Conservation (phyloP, 2,113 vertebrate genomes). For the Sinosuthora webbiana region DNA sequence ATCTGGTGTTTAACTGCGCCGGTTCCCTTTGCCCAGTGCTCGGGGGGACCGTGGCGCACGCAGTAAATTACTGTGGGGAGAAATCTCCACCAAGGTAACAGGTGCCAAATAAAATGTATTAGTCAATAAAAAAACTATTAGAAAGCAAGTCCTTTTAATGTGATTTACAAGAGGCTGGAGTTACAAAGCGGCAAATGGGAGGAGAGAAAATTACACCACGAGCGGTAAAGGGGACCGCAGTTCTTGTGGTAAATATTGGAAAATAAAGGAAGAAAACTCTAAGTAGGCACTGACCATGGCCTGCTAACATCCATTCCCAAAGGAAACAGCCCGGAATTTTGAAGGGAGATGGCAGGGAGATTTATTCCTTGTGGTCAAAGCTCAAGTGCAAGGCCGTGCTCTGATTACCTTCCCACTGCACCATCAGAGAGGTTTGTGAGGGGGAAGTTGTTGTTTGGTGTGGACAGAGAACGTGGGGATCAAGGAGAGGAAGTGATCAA, state of each 20-base stretch:
- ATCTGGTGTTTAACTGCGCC: constrained; percentile 6
- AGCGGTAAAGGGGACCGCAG: background rate
- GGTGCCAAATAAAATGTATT: constrained; percentile 55
- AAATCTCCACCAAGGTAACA: constrained; percentile 53
- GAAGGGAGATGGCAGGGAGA: background rate
- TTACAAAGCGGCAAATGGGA: constrained; percentile 29
- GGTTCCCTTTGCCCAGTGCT: constrained; percentile 25
- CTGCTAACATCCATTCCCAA: background rate
- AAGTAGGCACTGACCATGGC: background rate
- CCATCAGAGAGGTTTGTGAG: background rate
- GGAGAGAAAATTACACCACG: constrained; percentile 2
- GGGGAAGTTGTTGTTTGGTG: background rate
- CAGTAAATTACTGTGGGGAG: constrained; percentile 30
- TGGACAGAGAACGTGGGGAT: background rate
- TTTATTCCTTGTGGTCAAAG: background rate
- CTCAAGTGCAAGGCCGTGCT: background rate
- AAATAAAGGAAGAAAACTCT: background rate
- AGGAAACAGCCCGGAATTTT: background rate
- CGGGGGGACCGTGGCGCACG: background rate
- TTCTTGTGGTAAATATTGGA: background rate
- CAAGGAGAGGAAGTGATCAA: background rate
- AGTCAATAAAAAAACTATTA: constrained; percentile 63
- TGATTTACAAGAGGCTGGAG: constrained; percentile 53
- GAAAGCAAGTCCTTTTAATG: constrained; percentile 44
- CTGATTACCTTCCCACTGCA: background rate